Evolutionary conservation across 2,888 invertebrate species (phyloP).

Genomic region (Hoplodrina ambigua): DNA sequence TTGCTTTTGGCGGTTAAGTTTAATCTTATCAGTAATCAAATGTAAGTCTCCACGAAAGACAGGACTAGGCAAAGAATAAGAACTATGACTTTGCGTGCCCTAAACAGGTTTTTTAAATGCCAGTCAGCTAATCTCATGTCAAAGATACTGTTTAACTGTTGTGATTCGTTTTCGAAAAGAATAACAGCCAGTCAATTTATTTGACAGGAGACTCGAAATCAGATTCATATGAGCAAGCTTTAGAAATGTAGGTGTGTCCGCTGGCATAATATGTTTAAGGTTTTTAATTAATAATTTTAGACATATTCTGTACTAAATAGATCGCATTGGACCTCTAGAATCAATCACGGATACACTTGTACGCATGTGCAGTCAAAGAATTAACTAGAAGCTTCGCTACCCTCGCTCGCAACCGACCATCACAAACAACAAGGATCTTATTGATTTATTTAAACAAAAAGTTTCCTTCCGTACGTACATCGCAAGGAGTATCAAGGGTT

Average conservation of each 20-base stretch:
- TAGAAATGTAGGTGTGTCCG: neutral
- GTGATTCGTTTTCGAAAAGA: neutral
- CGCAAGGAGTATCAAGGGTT: conserved; percentile 38
- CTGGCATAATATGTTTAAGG: too few species aligned
- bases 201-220: neutral
- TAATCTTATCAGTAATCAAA: conserved; percentile 1
- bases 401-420: neutral
- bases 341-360: neutral
- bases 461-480: conserved; percentile 20
- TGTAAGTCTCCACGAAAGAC: neutral
- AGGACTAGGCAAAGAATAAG: neutral
- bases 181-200: neutral
- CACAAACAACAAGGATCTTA: conserved; percentile 36
- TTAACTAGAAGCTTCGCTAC: neutral
- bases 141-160: neutral
- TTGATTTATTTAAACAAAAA: conserved; percentile 55
- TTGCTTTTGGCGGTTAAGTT: conserved; percentile 3
- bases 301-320: neutral
- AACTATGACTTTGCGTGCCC: neutral
- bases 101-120: neutral
- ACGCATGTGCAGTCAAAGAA: neutral
- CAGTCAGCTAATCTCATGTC: neutral
- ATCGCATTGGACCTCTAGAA: neutral
- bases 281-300: too few species aligned
- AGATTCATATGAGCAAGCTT: neutral